Evolutionary conservation across 2,888 invertebrate species (phyloP).

Genomic region (Ametastegia equiseti): DNA sequence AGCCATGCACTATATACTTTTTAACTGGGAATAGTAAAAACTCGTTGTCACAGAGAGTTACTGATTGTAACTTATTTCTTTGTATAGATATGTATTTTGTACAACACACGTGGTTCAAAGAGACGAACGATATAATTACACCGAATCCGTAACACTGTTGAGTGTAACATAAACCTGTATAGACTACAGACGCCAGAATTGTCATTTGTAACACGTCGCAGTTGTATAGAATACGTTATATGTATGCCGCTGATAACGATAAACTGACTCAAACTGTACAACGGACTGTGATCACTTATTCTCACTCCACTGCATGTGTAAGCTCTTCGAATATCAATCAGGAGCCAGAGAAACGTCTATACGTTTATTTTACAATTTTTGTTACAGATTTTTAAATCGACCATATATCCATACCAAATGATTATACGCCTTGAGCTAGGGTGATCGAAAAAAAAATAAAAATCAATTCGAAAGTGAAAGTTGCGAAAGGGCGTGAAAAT

Average conservation of each 20-base stretch:
- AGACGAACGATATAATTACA: background rate
- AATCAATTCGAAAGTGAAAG: too few relatives aligned
- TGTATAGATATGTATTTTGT: too few relatives aligned
- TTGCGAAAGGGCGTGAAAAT: too few relatives aligned
- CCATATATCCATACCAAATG: too few relatives aligned
- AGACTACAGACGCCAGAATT: constrained; percentile 28
- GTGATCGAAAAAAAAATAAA: too few relatives aligned
- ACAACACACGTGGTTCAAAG: background rate
- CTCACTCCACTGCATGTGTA: background rate
- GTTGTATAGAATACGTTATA: background rate
- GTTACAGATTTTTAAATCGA: too few relatives aligned
- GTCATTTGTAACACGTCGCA: constrained; percentile 26
- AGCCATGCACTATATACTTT: constrained; percentile 52
- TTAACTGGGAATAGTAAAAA: background rate
- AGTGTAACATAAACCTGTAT: background rate
- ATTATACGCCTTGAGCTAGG: too few relatives aligned
- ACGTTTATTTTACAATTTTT: too few relatives aligned
- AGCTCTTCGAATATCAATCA: too few relatives aligned
- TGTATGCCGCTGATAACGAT: constrained; percentile 5
- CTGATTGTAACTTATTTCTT: constrained; percentile 34
- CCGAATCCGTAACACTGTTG: too few relatives aligned
- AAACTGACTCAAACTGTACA: background rate
- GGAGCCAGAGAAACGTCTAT: too few relatives aligned
- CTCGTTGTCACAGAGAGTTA: background rate
- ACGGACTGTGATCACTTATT: background rate